Percentiles rank a stretch among this genome's conserved stretches.
phyloP scores from a whole-genome alignment of 2,113 vertebrate genomes.

The Bungarus multicinctus region DNA sequence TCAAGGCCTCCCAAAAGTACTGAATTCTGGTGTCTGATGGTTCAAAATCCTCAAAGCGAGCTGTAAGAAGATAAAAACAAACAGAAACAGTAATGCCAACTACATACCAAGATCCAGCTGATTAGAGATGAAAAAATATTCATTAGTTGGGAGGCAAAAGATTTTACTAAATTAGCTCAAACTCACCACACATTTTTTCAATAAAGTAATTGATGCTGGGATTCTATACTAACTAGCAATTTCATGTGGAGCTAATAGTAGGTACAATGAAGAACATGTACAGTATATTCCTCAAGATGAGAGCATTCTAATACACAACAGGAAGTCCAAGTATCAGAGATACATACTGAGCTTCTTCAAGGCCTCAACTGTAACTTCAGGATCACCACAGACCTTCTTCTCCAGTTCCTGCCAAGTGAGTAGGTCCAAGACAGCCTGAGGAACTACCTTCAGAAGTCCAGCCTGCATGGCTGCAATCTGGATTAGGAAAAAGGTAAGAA shows the following conservation, averaged over 20 bases:
- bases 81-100: background rate
- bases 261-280: background rate
- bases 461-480: slow-evolving; percentile 92
- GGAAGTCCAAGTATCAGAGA: background rate
- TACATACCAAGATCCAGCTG: background rate
- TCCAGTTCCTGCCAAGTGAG: slow-evolving; percentile 97
- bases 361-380: slow-evolving; percentile 94
- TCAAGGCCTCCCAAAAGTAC: slow-evolving; percentile 95
- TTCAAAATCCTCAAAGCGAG: slow-evolving; percentile 92
- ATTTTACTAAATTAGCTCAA: background rate
- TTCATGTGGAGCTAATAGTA: background rate
- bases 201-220: background rate
- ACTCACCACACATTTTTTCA: background rate
- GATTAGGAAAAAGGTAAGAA: background rate
- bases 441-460: slow-evolving; percentile 93
- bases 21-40: slow-evolving; percentile 86
- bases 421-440: slow-evolving; percentile 93
- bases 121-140: background rate
- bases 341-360: slow-evolving; percentile 87
- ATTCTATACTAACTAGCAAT: background rate
- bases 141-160: background rate
- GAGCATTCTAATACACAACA: background rate
- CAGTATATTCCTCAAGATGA: background rate
- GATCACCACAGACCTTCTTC: slow-evolving; percentile 96
- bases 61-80: slow-evolving; percentile 63